Evolutionary conservation across 2,113 vertebrate species (phyloP).

Genomic region (Salvelinus namaycush): DNA sequence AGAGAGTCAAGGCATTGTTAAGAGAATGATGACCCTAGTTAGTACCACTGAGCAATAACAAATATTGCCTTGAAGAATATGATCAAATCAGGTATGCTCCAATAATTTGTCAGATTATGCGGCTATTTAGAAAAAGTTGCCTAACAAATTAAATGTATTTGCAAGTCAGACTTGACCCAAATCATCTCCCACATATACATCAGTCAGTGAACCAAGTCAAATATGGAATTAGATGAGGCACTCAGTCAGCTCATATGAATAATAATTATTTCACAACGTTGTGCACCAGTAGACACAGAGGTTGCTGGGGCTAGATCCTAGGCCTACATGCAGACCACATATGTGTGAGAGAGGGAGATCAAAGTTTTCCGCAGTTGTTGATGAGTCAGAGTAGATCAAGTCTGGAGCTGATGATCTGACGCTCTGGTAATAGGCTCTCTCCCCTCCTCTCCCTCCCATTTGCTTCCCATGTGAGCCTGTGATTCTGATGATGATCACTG

Average conservation of each 20-base stretch:
- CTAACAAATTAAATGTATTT: conserved; percentile 19
- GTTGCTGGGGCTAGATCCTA: conserved; percentile 31
- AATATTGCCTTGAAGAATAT: conserved; percentile 60
- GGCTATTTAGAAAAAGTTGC: conserved; percentile 50
- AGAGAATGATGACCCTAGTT: neutral
- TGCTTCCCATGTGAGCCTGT: conserved; percentile 32
- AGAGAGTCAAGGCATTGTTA: neutral
- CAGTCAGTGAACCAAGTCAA: conserved; percentile 43
- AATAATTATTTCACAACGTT: conserved; percentile 28
- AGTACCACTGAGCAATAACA: conserved; percentile 53
- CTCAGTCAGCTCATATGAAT: conserved; percentile 40
- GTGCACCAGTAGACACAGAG: conserved; percentile 31
- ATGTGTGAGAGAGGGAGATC: conserved; percentile 20
- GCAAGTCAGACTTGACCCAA: conserved; percentile 35
- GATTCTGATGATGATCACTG: conserved; percentile 56
- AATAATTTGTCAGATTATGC: conserved; percentile 60
- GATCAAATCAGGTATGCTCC: conserved; percentile 66
- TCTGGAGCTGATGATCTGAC: conserved; percentile 52
- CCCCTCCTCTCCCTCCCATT: conserved; percentile 4
- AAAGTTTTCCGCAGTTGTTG: conserved; percentile 43
- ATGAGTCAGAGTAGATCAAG: conserved; percentile 53
- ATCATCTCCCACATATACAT: conserved; percentile 19
- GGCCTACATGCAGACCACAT: conserved; percentile 14
- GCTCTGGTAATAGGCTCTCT: conserved; percentile 42
- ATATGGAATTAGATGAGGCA: conserved; percentile 30